Conservation (phyloP, 2,888 invertebrate genomes). For the Saturnia pavonia region DNA sequence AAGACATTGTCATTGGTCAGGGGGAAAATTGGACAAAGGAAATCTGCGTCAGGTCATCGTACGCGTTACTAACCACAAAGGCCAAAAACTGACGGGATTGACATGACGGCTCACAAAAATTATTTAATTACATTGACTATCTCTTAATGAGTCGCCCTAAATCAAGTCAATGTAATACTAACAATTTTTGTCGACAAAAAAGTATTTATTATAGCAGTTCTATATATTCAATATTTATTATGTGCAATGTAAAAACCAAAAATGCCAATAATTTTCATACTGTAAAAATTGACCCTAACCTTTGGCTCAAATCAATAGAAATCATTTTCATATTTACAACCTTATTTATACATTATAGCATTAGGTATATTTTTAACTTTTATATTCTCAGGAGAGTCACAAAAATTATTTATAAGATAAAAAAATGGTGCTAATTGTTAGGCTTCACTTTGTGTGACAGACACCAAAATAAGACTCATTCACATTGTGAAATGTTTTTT, state of each 20-base stretch:
- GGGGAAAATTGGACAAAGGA: constrained; percentile 41
- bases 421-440: constrained; percentile 79
- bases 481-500: constrained; percentile 76
- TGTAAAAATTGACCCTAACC: constrained; percentile 63
- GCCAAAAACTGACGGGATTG: constrained; percentile 43
- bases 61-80: constrained; percentile 44
- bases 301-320: constrained; percentile 78
- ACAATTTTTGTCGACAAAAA: constrained; percentile 62
- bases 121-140: constrained; percentile 69
- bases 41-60: constrained; percentile 38
- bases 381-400: constrained; percentile 80
- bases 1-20: constrained; percentile 53
- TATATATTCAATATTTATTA: constrained; percentile 58
- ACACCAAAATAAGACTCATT: constrained; percentile 80
- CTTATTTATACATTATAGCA: constrained; percentile 77
- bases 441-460: constrained; percentile 80
- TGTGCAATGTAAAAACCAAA: constrained; percentile 82
- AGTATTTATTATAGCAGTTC: constrained; percentile 64
- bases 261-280: constrained; percentile 76
- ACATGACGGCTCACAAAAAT: constrained; percentile 47
- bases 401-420: constrained; percentile 78
- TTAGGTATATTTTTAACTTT: constrained; percentile 81
- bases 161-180: constrained; percentile 62
- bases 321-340: constrained; percentile 70
- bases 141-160: constrained; percentile 60